These are phyloP conservation scores for Bothrops alternatus DNA, from an alignment of 2,797 vertebrate genomes.

Conservation along the genomic window DNA sequence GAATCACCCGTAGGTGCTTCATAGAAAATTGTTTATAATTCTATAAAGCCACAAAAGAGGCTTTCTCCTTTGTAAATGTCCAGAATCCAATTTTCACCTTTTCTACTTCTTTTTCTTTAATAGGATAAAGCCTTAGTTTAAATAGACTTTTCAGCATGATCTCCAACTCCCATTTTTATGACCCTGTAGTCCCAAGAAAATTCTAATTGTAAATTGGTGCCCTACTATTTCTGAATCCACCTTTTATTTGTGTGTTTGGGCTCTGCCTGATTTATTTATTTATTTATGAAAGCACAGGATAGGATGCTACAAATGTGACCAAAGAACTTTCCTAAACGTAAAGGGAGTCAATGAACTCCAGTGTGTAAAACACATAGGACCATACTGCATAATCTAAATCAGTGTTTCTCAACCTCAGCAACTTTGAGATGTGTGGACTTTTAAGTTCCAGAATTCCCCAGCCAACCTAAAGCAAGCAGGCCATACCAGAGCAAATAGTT, in stretches of 20 bases:
- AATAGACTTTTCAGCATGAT: background rate
- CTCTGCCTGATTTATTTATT: background rate
- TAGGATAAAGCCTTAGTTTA: background rate
- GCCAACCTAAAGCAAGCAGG: background rate
- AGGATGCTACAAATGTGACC: background rate
- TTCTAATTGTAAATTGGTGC: background rate
- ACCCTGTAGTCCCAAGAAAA: background rate
- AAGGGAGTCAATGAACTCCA: background rate
- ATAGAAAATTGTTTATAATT: background rate
- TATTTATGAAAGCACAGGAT: background rate
- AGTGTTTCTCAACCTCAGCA: background rate
- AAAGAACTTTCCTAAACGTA: background rate
- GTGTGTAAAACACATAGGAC: background rate
- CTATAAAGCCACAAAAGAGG: background rate
- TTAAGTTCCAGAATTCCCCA: background rate
- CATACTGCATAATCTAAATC: background rate
- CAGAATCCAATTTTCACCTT: background rate
- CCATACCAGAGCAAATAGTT: background rate
- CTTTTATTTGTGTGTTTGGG: background rate
- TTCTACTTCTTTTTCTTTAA: background rate
- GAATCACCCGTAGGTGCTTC: background rate
- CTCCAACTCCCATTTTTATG: background rate
- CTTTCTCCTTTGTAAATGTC: background rate
- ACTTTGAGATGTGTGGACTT: background rate
- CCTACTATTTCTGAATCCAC: background rate